These are phyloP conservation scores for Elmis aenea DNA, from an alignment of 2,888 invertebrate genomes.

Conservation along the genomic window DNA sequence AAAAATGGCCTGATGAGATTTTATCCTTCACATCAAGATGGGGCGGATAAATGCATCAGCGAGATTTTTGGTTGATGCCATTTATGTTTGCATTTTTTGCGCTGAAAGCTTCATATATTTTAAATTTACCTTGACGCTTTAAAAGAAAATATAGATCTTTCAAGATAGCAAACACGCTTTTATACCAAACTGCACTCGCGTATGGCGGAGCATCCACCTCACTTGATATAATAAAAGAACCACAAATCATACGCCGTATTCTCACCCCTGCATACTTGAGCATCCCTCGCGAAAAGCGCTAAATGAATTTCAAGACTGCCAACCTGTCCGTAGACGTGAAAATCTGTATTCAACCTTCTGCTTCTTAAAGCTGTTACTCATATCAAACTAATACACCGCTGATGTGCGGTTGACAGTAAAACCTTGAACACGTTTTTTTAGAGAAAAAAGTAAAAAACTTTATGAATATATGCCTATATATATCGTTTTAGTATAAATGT, in stretches of 20 bases:
- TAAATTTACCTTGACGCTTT: conserved; percentile 7
- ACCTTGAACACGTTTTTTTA: conserved; percentile 8
- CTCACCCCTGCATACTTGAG: conserved; percentile 12
- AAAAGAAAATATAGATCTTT: conserved; percentile 12
- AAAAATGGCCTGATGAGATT: conserved; percentile 28
- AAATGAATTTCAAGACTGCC: conserved; percentile 20
- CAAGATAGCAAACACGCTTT: conserved; percentile 13
- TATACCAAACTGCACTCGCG: conserved; percentile 8
- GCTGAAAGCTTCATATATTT: too few species aligned
- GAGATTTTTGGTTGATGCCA: conserved; percentile 11
- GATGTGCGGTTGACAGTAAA: conserved; percentile 11
- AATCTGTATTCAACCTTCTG: conserved; percentile 15
- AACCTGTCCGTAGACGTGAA: conserved; percentile 18
- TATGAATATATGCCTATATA: conserved; percentile 6
- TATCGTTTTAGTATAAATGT: not conserved
- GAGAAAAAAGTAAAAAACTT: conserved; percentile 9
- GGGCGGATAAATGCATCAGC: conserved; percentile 20
- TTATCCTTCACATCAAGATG: conserved; percentile 25
- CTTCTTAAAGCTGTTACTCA: conserved; percentile 7
- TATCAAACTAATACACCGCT: conserved; percentile 13
- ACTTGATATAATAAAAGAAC: conserved; percentile 20
- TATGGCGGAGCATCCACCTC: conserved; percentile 11
- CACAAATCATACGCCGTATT: conserved; percentile 25
- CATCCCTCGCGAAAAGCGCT: conserved; percentile 15
- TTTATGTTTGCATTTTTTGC: conserved; percentile 3